A percentile compares a stretch with the other conserved stretches of the same genome.
Evolutionary conservation across 2,797 vertebrate genomes (phyloP).

Genomic region (Varecia variegata): DNA sequence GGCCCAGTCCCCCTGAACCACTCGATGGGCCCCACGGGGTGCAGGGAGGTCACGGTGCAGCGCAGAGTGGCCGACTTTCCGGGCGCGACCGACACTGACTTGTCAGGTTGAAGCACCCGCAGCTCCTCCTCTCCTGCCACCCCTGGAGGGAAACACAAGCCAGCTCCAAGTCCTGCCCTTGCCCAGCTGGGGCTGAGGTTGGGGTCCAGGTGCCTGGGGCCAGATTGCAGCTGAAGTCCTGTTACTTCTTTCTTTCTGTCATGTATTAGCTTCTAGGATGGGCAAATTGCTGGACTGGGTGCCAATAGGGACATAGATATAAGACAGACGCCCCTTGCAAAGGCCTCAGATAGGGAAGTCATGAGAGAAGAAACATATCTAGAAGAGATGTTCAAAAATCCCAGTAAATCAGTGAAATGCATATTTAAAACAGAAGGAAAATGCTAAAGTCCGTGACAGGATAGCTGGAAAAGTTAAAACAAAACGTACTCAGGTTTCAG

Average conservation of each 20-base stretch:
- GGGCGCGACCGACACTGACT: accelerated
- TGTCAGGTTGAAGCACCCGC: constrained; percentile 14
- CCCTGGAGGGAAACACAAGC: constrained; percentile 1
- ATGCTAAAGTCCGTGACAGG: not conserved
- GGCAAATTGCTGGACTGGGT: not conserved
- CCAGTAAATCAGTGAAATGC: not conserved
- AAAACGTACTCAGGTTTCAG: not conserved
- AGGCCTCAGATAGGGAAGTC: not conserved
- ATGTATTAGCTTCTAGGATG: not conserved
- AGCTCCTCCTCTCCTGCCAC: accelerated
- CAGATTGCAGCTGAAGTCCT: not conserved
- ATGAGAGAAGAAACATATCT: not conserved
- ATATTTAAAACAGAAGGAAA: not conserved
- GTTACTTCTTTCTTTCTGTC: not conserved
- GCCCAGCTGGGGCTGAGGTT: not conserved
- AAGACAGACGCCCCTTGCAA: not conserved
- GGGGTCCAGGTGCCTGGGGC: not conserved
- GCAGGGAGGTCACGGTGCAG: accelerated
- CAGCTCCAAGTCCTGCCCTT: not conserved
- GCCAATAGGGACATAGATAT: not conserved
- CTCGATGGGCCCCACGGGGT: accelerated
- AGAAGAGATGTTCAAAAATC: not conserved
- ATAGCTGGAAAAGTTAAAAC: not conserved
- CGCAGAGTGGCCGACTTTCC: not conserved
- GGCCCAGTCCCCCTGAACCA: not conserved